Evolutionary conservation across 2,888 invertebrate genomes (phyloP), one percentile per base, ranked within the genome.

Genomic region (Sesia bembeciformis): DNA sequence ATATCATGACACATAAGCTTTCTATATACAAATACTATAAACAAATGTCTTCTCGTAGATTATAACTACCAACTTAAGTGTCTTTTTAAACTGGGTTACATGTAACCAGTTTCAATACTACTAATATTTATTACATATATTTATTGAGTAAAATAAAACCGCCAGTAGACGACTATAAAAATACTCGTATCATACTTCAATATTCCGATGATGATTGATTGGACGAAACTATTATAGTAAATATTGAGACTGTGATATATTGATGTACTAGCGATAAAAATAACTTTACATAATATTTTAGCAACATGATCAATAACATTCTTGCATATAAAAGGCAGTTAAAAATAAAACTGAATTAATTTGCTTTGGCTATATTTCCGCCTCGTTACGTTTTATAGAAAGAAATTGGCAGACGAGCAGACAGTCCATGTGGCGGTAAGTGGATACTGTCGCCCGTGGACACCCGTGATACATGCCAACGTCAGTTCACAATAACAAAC

Each of bases 141-240:
- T 50, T 39, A 50, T 39, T 50, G 39, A 50, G 50, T 39, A 8
- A 6, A 39, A 50, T 50, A 50, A 50, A 50, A 50, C 23, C 38
- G 50, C 50, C 39, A 50, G 7, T 50, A 50, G 50, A 39, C 38
- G 38, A 39, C 50, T 6, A 39, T 50, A 50, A 50, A 50, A 50
- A 7, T 50, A 50, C 7, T 39, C n/a, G 23, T 5, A 46, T n/a
- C 8, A 7, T 23, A 23, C 23, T 23, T 23, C 23, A 23, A 62
- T 63, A 60, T 64, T 63, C 51, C 63, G 61, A 69, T 66, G 60
- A 61, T 72, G 64, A 72, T 72, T 66, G 65, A 70, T 71, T 60
- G 58, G 8, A 46, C 50, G 39, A 50, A 54, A 49, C 52, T 56
- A n/a, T n/a, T n/a, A n/a, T n/a, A 39, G 50, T 50, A 50, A 50